Base-by-base conservation (phyloP, 2,113 vertebrate species). In the Columba janthina region DNA sequence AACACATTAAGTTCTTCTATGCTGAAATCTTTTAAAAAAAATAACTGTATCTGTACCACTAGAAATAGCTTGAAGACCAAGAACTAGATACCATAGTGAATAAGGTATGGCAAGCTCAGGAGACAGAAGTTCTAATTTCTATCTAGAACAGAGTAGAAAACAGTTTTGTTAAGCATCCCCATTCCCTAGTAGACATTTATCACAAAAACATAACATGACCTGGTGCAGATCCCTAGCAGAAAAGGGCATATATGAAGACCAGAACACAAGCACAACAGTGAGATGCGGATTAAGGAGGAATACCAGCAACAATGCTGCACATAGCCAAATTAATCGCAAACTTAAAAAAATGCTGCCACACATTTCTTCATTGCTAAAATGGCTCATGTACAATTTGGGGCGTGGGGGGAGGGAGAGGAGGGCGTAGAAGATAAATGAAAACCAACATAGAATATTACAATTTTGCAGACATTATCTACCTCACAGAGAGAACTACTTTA, bases 321-420 rank as follows among this genome's bases (percentile, higher is more conserved):
- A 22, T 1, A 57, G 25, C 12, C 70, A 58, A 74, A 71, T 28
- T 28, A 53, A 67, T 12, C 5, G 0, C 15, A 42, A 88, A 61
- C 16, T 57, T 64, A 3, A 65, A 75, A 50, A 48, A 67, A 51
- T 4, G 8, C 28, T 50, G n/a, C 57, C 18, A 82, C 38, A 12
- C 7, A 31, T n/a, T 57, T 65, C 72, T 62, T 71, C 19, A 46
- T 36, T 64, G 65, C 31, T 42, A 64, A 50, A 25, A 48, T 1
- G 5, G n/a, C 15, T 58, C 4, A 66, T 11, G 12, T 5, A 44
- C 16, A 42, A 1, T 44, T 2, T 6, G 14, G 4, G 3, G 42
- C 15, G 6, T n/a, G 18, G 44, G 9, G 17, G 18, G 18, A 18
- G 44, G 3, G 44, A 7, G 18, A 8, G 44, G 17, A 16, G 44